Evolutionary conservation across 2,113 vertebrate genomes (phyloP), one percentile per base, ranked within the genome.

Genomic region (Oncorhynchus mykiss): DNA sequence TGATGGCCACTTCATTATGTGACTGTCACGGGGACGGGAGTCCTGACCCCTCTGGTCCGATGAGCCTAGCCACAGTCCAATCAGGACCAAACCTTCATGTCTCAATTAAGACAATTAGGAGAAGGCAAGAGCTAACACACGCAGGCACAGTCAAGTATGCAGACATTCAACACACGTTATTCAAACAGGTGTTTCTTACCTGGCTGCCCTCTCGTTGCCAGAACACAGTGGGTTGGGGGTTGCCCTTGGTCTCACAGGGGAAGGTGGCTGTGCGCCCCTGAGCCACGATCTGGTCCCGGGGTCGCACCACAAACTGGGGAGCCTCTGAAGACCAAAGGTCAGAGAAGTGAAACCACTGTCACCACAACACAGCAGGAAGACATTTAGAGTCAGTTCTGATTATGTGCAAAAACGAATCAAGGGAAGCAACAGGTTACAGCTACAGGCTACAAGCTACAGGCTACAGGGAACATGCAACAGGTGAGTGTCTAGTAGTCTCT

Each of bases 181-280:
- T 54, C 59, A 62, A n/a, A 62, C n/a, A n/a, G n/a, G 8, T 62
- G 1, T 72, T 18, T 24, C 90, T 89, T 84, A 99, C 98, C 96
- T 99, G 97, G 79, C 96, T 98, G 75, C 97, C 98, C 88, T 99
- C 98, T 84, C 95, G 96, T 85, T 99, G 98, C 98, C 98, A 99
- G 92, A 99, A 99, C 77, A 99, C 96, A 68, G 97, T 96, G 62
- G 98, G 98, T 77, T 98, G 98, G 59, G 97, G 97, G 87, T 99
- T 99, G 78, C 97, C 97, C 88, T 95, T 96, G 57, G 98, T 99
- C 94, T 97, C 96, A 85, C 98, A 99, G 77, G 97, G 97, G 91
- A 99, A 99, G 70, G 93, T 96, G 74, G 96, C 96, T 2, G 95
- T 96, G 73, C 96, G 94, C 70, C 97, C 97, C 90, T 99, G 98